Base-by-base conservation (phyloP, 2,888 invertebrate species). In the Scrobipalpa atriplicella region DNA sequence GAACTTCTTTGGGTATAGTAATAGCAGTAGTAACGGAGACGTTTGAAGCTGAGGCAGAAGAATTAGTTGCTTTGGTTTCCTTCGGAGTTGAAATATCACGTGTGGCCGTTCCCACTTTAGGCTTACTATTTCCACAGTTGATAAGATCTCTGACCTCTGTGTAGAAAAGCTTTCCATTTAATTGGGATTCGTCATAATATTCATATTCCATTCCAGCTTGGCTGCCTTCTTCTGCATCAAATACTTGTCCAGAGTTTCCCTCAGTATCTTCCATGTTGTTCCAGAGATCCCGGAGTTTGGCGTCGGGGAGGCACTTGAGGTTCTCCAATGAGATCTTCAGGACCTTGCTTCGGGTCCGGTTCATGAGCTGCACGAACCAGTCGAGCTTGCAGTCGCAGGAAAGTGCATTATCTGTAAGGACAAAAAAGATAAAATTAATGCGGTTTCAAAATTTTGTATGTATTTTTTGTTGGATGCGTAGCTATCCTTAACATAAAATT, bases 141-240 rank as follows among this genome's bases (percentile, higher is more conserved):
- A 90, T 75, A 51, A 91, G 70, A 60, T 83, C 82, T 73, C 89
- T 86, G 38, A 92, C 72, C 65, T 92, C 92, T 43, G 82, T 73
- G 64, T 89, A 92, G 70, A 92, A 92, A 2, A 92, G 72, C 69
- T 86, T 89, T n/a, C 92, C 92, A 62, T 89, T 85, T 0, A 92
- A 73, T 71, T 90, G 87, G 1, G 85, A 77, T 0, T 90, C 90
- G 21, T 92, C 92, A 47, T 92, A 92, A 68, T 90, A 92, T 75
- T 92, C 92, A 47, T 89, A 90, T 8, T 91, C 89, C 10, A 69
- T 66, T 62, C 72, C 81, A 68, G 78, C 78, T 9, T 51, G 72
- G 68, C 75, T 75, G 1, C 73, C 29, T 38, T 78, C 79, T 38
- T 81, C 82, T 0, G 83, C 83, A 56, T 81, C 85, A 5, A 76